Base-by-base conservation (phyloP, 2,888 invertebrate genomes). In the Nezara viridula region DNA sequence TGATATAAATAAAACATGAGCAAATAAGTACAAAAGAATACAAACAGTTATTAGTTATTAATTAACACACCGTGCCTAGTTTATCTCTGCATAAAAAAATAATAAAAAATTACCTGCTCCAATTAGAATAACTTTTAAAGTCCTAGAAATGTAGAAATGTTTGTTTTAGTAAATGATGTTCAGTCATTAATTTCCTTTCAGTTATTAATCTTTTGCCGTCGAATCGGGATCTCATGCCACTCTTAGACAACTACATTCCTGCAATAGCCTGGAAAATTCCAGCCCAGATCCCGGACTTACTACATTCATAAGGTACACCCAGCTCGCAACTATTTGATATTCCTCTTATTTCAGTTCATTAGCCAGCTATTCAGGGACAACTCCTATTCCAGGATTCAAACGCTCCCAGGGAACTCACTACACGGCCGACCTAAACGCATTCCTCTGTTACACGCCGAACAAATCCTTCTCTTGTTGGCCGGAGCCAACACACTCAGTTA, bases 321-420 rank as follows among this genome's bases (percentile, higher is more conserved):
- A 40, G 21, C 77, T 44, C 24, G 0, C 19, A 40, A 40, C 77
- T 77, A 77, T 77, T 77, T 24, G 40, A 77, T 77, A 77, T 77
- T 40, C 77, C 77, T 77, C 24, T 77, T 40, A 40, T 77, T 77
- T 77, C 40, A 77, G 40, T 77, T 77, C 77, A 77, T 77, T 77
- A 77, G 77, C 77, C 40, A 77, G 40, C 77, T 77, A 37, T 77
- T 40, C 77, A 12, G 77, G 9, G 77, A 44, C 77, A 10, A 37
- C 21, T 60, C 37, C 77, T 77, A 40, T 77, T 77, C 77, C 77
- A 77, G 77, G 77, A 77, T 77, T 77, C 40, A 4, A 60, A 60
- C 27, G 10, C 77, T 40, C 37, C 24, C 37, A 77, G 77, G 77
- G 77, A 60, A 60, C 27, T 1, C 27, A 44, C 77, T 40, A 77